Percentiles rank a stretch among this genome's conserved stretches.
These are phyloP conservation scores for Xyliphius kryptos DNA, from an alignment of 2,113 vertebrate genomes.

Conservation along the genomic window DNA sequence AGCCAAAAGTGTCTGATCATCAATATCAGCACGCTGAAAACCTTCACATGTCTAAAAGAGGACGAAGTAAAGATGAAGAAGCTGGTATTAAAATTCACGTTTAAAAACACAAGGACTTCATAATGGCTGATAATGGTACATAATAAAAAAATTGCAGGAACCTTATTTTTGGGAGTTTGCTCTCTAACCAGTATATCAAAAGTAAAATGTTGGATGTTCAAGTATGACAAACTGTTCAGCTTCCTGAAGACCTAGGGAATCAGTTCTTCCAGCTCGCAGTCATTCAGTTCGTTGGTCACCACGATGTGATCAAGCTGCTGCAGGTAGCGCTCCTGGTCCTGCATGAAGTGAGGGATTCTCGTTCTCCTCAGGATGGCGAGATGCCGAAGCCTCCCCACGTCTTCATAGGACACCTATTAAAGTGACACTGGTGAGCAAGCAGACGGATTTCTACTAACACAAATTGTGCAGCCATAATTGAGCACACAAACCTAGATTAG, in stretches of 20 bases:
- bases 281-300: slow-evolving; percentile 76
- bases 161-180: no score
- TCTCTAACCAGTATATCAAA: no score
- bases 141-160: no score
- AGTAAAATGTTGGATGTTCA: not conserved
- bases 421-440: not conserved
- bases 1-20: no score
- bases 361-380: slow-evolving; percentile 68
- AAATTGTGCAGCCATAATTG: no score
- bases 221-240: not conserved
- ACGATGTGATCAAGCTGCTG: slow-evolving; percentile 86
- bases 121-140: no score
- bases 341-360: slow-evolving; percentile 93
- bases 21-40: no score
- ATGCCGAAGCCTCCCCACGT: slow-evolving; percentile 76
- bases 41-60: no score
- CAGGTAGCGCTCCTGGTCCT: slow-evolving; percentile 78
- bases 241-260: slow-evolving; percentile 65
- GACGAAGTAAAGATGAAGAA: no score
- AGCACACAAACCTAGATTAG: no score
- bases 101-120: no score
- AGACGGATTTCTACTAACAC: not conserved
- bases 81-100: no score
- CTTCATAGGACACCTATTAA: slow-evolving; percentile 84
- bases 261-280: slow-evolving; percentile 71